phyloP scores from a whole-genome alignment of 2,113 vertebrate species.

The Centropristis striata region DNA sequence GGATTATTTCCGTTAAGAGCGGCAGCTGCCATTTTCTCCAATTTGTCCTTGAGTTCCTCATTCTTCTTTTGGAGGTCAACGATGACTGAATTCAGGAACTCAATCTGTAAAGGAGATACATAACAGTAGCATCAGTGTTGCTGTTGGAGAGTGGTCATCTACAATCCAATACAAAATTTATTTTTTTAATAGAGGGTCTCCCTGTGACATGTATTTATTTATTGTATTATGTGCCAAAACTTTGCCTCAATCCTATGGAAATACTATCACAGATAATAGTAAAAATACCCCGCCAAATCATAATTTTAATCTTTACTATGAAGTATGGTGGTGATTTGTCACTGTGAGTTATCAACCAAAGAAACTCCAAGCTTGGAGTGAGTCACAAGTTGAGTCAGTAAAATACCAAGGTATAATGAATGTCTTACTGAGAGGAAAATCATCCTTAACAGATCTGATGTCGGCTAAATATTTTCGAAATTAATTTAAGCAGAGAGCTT shows the following conservation, averaged over 20 bases:
- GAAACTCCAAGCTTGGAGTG: slow-evolving; percentile 41
- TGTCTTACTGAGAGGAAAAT: neutral
- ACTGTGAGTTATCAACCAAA: slow-evolving; percentile 38
- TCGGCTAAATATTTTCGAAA: neutral
- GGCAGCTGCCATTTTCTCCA: slow-evolving; percentile 94
- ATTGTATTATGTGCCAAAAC: neutral
- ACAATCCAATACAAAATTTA: neutral
- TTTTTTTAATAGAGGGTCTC: neutral
- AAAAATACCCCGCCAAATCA: neutral
- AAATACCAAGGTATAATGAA: slow-evolving; percentile 3
- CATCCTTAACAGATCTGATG: neutral
- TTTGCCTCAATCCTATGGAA: neutral
- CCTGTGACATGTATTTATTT: slow-evolving; percentile 8
- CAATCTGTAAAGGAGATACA: slow-evolving; percentile 85
- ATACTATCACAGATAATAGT: neutral
- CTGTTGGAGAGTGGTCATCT: neutral
- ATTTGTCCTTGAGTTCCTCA: slow-evolving; percentile 90
- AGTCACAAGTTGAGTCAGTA: neutral
- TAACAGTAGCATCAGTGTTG: slow-evolving; percentile 21
- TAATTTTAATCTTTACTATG: neutral
- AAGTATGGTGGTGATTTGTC: neutral
- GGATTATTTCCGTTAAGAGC: slow-evolving; percentile 93
- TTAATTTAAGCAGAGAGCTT: neutral
- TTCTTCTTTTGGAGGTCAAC: slow-evolving; percentile 96
- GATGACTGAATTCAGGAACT: slow-evolving; percentile 98